Conservation (phyloP, 2,888 invertebrate genomes). For the Clunio marinus region DNA sequence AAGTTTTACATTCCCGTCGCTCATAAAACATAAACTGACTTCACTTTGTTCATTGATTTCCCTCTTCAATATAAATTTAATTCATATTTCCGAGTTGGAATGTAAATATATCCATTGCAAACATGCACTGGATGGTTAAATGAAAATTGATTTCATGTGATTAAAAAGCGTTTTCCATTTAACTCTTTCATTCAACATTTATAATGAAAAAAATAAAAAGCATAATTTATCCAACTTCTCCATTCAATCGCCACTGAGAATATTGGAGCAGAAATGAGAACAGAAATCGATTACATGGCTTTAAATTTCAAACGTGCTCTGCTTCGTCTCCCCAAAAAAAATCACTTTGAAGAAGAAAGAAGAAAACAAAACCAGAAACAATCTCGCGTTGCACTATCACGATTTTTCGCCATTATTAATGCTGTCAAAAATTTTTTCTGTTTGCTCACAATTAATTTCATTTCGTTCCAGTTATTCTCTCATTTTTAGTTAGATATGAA, state of each 20-base stretch:
- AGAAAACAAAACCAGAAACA: not conserved
- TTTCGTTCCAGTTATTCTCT: no score
- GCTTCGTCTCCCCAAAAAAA: no score
- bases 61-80: no score
- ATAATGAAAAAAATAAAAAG: not conserved
- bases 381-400: conserved; percentile 15
- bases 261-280: not conserved
- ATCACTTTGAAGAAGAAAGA: no score
- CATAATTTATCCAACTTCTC: not conserved
- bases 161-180: conserved; percentile 31
- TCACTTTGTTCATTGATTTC: no score
- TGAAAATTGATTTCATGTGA: conserved; percentile 31
- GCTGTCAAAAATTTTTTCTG: conserved; percentile 21
- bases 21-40: no score
- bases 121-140: conserved; percentile 11
- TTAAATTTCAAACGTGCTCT: not conserved
- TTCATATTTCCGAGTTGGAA: conserved; percentile 1
- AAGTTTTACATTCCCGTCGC: no score
- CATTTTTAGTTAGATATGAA: not conserved
- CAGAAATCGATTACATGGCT: conserved; percentile 23
- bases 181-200: conserved; percentile 25
- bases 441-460: conserved; percentile 7
- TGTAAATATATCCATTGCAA: not conserved
- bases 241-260: not conserved
- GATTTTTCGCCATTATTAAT: conserved; percentile 23